Evolutionary conservation across 2,797 vertebrate species (phyloP), one percentile per base, ranked within the genome.

Genomic region (Glyptemys insculpta): DNA sequence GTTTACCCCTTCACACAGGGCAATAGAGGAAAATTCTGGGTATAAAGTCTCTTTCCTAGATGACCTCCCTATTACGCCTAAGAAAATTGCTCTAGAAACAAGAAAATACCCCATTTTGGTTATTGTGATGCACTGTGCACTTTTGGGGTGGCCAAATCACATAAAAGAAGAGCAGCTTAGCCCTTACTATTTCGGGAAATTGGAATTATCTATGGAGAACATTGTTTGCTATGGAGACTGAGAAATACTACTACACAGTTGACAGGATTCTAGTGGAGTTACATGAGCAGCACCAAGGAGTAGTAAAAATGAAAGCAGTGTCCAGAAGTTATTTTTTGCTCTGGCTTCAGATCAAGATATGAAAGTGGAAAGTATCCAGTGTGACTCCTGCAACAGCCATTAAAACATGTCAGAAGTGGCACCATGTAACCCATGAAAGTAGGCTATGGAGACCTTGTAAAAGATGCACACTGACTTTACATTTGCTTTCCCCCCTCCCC

Each of bases 221-320:
- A 10, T 53, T 4, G 11, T 89, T 78, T 57, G 47, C 79, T 54
- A 47, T 25, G 1, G 15, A 41, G 4, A 52, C 79, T 16, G 10
- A 74, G 19, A 1, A 68, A 41, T 3, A 80, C 4, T 59, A 49
- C 49, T 59, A 54, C 84, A n/a, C 52, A 91, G 2, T 7, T 83
- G 9, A 47, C 4, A 57, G 10, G n/a, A 41, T 72, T 5, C 37
- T 41, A 41, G 19, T 41, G 19, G 65, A 41, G 21, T 41, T 34
- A 14, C 1, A 50, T 5, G 23, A 44, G 12, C 0, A 85, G 8
- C 27, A 50, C 2, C 0, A 0, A 11, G 34, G 12, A 52, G 29
- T 68, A 74, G 72, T 41, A 5, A 34, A 52, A 49, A 68, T 15
- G 18, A 87, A 89, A 79, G 25, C 3, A 3, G 31, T 31, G 29